phyloP scores from a whole-genome alignment of 1,140 invertebrate genomes.

The Augochlora pura region DNA sequence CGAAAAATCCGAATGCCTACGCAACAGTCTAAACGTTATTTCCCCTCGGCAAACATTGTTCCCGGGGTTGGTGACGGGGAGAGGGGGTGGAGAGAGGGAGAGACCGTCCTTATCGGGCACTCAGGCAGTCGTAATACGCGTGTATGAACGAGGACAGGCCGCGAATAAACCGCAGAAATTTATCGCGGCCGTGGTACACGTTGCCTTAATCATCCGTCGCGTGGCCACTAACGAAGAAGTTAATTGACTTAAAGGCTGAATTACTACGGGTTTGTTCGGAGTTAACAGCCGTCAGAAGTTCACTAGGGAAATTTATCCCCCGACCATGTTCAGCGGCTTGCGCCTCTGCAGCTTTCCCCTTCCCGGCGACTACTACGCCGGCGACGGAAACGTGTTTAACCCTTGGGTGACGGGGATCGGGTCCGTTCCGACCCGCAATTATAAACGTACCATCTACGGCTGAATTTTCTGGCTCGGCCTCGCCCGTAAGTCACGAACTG shows the following conservation, averaged over 20 bases:
- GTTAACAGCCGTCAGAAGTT: slow-evolving; percentile 38
- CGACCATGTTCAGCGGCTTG: not conserved
- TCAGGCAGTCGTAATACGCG: slow-evolving; percentile 3
- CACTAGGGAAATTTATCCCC: slow-evolving; percentile 32
- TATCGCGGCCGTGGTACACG: slow-evolving; percentile 40
- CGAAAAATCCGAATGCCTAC: not conserved
- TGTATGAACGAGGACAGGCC: slow-evolving; percentile 20
- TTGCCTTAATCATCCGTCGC: slow-evolving; percentile 38
- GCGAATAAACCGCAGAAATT: slow-evolving; percentile 43
- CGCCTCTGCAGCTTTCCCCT: not conserved
- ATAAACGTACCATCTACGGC: too few relatives aligned
- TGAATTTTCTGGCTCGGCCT: too few relatives aligned
- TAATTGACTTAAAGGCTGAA: slow-evolving; percentile 50
- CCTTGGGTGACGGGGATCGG: too few relatives aligned
- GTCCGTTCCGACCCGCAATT: too few relatives aligned
- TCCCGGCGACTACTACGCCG: not conserved
- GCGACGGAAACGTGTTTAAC: slow-evolving; percentile 8
- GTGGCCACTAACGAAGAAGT: slow-evolving; percentile 37
- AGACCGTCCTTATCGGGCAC: slow-evolving; percentile 3
- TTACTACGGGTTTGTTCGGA: slow-evolving; percentile 40
- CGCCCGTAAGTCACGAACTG: too few relatives aligned
- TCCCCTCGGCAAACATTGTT: not conserved
- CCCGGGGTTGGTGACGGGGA: not conserved
- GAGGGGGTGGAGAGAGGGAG: too few relatives aligned
- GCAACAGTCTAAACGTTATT: not conserved